phyloP scores from a whole-genome alignment of 1,140 invertebrate species.

The Panagrolaimus sp. region DNA sequence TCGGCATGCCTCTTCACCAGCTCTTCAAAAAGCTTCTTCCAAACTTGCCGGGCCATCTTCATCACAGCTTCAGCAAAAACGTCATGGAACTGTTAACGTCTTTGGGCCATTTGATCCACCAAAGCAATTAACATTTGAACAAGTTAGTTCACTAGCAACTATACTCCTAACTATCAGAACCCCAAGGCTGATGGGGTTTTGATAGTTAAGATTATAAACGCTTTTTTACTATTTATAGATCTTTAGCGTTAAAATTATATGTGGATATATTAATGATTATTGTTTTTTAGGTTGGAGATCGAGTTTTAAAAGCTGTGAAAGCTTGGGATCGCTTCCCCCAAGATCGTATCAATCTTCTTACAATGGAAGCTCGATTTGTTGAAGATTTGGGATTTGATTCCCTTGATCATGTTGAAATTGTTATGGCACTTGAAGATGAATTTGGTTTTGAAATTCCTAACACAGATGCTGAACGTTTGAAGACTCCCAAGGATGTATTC shows the following conservation, averaged over 20 bases:
- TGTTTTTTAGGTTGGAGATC: conserved; percentile 50
- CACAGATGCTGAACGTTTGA: conserved; percentile 83
- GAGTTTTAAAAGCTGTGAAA: conserved; percentile 55
- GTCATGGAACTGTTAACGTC: conserved; percentile 24
- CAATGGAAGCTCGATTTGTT: conserved; percentile 85
- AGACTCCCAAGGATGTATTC: conserved; percentile 82
- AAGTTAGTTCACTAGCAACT: conserved; percentile 35
- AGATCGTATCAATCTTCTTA: conserved; percentile 54
- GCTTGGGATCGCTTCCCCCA: conserved; percentile 57
- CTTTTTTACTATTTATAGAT: conserved; percentile 8
- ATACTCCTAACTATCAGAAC: too few relatives aligned
- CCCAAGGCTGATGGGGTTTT: too few relatives aligned
- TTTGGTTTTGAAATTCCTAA: conserved; percentile 99
- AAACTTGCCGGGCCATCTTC: conserved; percentile 5
- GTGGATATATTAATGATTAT: neutral
- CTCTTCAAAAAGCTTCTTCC: neutral
- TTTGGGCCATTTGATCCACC: conserved; percentile 42
- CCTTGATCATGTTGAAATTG: conserved; percentile 92
- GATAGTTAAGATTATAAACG: too few relatives aligned
- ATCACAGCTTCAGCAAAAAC: conserved; percentile 21
- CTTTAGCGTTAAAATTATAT: neutral
- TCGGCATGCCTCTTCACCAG: neutral
- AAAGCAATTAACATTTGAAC: conserved; percentile 49
- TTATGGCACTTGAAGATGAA: conserved; percentile 99
- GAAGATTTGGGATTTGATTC: conserved; percentile 95